Evolutionary conservation across 2,888 invertebrate genomes (phyloP), one percentile per base, ranked within the genome.

Genomic region (Helobdella robusta): DNA sequence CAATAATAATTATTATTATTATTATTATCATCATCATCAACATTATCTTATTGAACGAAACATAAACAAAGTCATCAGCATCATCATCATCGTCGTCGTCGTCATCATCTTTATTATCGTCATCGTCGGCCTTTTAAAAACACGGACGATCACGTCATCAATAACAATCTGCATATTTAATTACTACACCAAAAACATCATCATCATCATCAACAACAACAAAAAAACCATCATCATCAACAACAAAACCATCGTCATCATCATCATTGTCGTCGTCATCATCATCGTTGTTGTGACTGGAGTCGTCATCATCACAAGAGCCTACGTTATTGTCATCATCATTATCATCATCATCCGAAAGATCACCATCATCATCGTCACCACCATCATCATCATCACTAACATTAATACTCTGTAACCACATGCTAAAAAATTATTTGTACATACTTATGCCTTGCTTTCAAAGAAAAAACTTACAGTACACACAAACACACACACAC

Each of bases 71-170:
- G n/a, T n/a, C n/a, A 23, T 60, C 36, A 36, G 36, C 40, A 40
- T 60, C 40, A 36, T 40, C 40, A 36, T 60, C 60, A 36, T 60
- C 60, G 28, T 60, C 60, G 5, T 30, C 58, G 25, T 63, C 52
- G 30, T 60, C 58, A 30, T 58, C 60, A 36, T 60, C 60, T 23
- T 62, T 54, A 34, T 63, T 44, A 44, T 64, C 59, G 59, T 64
- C 58, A 59, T 56, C 59, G 46, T 44, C 64, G 28, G 56, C 54
- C 44, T 65, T 44, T 46, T 36, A 44, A 36, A 36, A 20, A 60
- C 44, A 25, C 23, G 28, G 3, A 48, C 50, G 40, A 40, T 15
- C 40, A 40, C 40, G 18, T 11, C 40, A 40, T 11, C 40, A 40
- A 40, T 15, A 40, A 40, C 40, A 40, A 40, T n/a, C 40, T 11